Percentiles rank a stretch among this genome's conserved stretches.
Evolutionary conservation across 2,113 vertebrate genomes (phyloP).

Genomic region (Aptenodytes forsteri): DNA sequence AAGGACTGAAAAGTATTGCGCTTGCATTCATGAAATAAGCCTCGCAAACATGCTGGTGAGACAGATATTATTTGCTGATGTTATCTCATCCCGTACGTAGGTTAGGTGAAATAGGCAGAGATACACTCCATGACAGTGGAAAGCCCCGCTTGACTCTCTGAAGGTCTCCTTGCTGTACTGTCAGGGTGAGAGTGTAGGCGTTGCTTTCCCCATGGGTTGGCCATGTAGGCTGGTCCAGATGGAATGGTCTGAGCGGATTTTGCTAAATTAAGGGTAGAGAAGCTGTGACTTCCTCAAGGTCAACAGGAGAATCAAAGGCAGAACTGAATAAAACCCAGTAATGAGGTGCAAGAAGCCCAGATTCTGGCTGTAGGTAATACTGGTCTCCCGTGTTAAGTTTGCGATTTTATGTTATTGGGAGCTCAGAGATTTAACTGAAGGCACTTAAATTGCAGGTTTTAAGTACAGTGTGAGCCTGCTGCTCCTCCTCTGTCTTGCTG

Average conservation of each 20-base stretch:
- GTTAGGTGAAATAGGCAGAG: not conserved
- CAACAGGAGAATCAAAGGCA: not conserved
- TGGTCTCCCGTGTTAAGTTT: not conserved
- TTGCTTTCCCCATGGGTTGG: not conserved
- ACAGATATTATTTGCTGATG: not conserved
- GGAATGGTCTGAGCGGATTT: not conserved
- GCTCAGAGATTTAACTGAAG: not conserved
- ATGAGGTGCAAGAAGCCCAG: not conserved
- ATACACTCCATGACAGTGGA: accelerated
- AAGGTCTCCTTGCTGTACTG: not conserved
- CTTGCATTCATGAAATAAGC: not conserved
- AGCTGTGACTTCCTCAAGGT: not conserved
- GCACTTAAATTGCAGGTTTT: not conserved
- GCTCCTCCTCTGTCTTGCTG: not conserved
- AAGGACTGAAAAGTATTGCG: not conserved
- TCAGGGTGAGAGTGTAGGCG: not conserved
- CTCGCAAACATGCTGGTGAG: not conserved
- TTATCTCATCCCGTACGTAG: accelerated
- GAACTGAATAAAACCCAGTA: not conserved
- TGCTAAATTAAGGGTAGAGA: no score
- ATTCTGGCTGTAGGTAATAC: no score
- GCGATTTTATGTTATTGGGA: not conserved
- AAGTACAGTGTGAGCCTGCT: not conserved
- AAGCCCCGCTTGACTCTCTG: accelerated
- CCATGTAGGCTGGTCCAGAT: accelerated